Conservation (phyloP, 2,113 vertebrate genomes). For the Pantherophis guttatus region DNA sequence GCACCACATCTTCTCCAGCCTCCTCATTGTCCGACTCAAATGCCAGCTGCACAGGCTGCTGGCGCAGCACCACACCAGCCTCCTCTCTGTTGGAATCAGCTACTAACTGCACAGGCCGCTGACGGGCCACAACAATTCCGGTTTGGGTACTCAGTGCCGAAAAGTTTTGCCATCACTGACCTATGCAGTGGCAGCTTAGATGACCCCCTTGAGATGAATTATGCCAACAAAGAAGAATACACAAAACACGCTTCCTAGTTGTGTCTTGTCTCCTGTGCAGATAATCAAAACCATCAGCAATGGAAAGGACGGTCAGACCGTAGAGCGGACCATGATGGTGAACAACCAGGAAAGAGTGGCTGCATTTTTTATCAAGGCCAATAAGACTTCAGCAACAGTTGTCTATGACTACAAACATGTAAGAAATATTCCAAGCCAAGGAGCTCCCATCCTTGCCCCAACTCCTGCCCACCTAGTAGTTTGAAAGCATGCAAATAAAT, state of each 20-base stretch:
- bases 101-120: no score
- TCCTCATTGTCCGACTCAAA: no score
- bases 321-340: neutral
- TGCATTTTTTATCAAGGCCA: conserved; percentile 6
- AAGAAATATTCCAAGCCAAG: neutral
- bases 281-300: neutral
- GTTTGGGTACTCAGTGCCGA: no score
- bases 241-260: neutral
- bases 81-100: no score
- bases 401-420: conserved; percentile 5
- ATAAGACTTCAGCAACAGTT: conserved; percentile 1
- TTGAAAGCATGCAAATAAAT: neutral
- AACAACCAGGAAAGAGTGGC: conserved; percentile 1
- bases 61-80: no score
- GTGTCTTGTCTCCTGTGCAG: neutral
- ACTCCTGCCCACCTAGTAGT: no score
- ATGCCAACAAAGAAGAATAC: neutral
- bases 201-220: no score
- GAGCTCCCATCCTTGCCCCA: no score
- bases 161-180: no score
- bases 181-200: neutral
- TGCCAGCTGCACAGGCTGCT: no score
- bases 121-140: no score
- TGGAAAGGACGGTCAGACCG: neutral
- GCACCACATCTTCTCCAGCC: no score